A percentile compares a stretch with the other conserved stretches of the same genome.
These are phyloP conservation scores for Philopotamus ludificatus DNA, from an alignment of 1,140 invertebrate species.

Conservation along the genomic window DNA sequence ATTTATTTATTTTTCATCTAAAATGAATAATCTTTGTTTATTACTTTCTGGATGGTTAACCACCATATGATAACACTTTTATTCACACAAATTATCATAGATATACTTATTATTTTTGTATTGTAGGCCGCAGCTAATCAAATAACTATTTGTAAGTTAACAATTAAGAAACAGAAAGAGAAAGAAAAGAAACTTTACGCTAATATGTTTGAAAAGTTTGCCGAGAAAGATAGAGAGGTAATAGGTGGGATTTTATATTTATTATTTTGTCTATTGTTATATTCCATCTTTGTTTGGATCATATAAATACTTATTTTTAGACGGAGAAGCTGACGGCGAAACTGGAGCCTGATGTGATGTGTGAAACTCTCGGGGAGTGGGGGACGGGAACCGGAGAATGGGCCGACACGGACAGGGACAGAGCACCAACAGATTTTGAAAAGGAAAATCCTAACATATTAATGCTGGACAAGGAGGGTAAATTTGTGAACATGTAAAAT, in stretches of 20 bases:
- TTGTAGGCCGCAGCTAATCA: constrained; percentile 75
- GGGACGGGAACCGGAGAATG: constrained; percentile 60
- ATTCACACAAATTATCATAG: neutral
- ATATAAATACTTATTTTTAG: constrained; percentile 38
- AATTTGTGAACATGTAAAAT: constrained; percentile 74
- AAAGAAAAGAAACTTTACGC: constrained; percentile 89
- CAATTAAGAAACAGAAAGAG: constrained; percentile 72
- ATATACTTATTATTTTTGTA: neutral
- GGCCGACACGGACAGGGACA: constrained; percentile 67
- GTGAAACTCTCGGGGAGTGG: constrained; percentile 59
- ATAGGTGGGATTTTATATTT: constrained; percentile 45
- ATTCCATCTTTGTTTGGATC: neutral
- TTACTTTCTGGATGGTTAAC: neutral
- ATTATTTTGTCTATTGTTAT: constrained; percentile 16
- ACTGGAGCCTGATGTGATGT: constrained; percentile 70
- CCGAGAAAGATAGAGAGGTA: constrained; percentile 77
- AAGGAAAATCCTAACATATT: constrained; percentile 77
- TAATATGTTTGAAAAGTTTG: constrained; percentile 94
- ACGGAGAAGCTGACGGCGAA: constrained; percentile 59
- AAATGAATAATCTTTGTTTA: neutral
- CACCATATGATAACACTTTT: neutral
- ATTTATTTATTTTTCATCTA: neutral
- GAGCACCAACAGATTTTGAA: constrained; percentile 72
- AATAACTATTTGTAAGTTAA: constrained; percentile 68
- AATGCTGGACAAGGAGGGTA: constrained; percentile 70